A percentile compares a stretch with the other conserved stretches of the same genome.
phyloP scores from a whole-genome alignment of 92 coral and sea anemone genomes.

The Actinernus sp. region DNA sequence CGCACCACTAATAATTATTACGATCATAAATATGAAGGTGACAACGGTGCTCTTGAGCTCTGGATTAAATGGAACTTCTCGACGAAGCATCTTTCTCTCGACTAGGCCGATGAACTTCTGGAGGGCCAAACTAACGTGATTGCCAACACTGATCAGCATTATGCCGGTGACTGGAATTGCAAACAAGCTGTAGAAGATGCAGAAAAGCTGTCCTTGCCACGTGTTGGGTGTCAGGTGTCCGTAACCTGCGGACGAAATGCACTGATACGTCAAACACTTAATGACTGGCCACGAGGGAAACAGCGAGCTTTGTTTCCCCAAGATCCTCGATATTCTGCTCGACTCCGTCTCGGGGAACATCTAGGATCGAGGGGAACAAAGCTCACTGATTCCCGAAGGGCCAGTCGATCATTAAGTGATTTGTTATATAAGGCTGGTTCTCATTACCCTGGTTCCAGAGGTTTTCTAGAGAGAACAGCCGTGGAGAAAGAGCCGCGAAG shows the following conservation, averaged over 20 bases:
- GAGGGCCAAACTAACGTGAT: conserved; percentile 82
- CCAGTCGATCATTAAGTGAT: too few relatives aligned
- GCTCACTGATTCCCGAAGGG: too few relatives aligned
- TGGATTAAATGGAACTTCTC: conserved; percentile 67
- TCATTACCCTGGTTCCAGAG: too few relatives aligned
- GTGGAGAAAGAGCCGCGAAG: too few relatives aligned
- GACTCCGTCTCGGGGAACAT: too few relatives aligned
- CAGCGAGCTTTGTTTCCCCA: too few relatives aligned
- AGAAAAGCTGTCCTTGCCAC: conserved; percentile 87
- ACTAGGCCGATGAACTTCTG: conserved; percentile 66
- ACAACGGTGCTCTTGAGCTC: conserved; percentile 81
- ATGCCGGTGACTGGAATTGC: conserved; percentile 95
- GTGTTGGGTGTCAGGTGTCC: conserved; percentile 96
- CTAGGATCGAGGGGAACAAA: too few relatives aligned
- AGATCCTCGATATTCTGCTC: too few relatives aligned
- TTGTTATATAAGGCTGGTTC: too few relatives aligned
- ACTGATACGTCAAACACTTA: too few relatives aligned
- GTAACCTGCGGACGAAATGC: conserved; percentile 74
- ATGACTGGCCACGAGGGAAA: too few relatives aligned
- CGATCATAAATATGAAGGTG: conserved; percentile 82
- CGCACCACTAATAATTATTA: conserved; percentile 90
- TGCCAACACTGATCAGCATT: conserved; percentile 92
- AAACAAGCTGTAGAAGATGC: conserved; percentile 84
- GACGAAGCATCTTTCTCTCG: conserved; percentile 70
- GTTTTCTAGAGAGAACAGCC: too few relatives aligned